These are phyloP conservation scores for Champsocephalus esox DNA, from an alignment of 2,797 vertebrate genomes.

Conservation along the genomic window DNA sequence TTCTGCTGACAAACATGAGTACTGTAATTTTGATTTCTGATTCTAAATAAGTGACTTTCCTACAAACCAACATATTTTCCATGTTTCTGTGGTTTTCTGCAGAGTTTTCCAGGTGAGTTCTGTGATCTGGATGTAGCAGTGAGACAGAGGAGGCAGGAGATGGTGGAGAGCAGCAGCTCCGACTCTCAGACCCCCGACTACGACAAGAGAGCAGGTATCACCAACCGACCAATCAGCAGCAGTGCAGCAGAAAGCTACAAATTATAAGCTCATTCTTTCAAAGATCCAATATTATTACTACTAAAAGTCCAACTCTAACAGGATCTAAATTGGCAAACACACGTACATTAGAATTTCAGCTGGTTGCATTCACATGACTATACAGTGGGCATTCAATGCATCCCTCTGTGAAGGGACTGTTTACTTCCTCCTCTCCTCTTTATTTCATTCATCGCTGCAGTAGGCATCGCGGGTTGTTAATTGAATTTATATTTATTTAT, in stretches of 20 bases:
- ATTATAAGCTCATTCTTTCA: neutral
- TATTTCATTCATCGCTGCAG: neutral
- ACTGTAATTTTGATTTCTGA: neutral
- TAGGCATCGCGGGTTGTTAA: neutral
- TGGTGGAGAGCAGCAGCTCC: slow-evolving; percentile 93
- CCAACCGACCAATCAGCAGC: neutral
- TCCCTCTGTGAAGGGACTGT: neutral
- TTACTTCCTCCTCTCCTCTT: neutral
- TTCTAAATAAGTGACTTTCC: neutral
- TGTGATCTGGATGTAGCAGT: slow-evolving; percentile 88
- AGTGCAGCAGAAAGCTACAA: neutral
- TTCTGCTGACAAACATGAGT: neutral
- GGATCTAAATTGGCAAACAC: neutral
- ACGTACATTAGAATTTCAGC: neutral
- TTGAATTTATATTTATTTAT: too few relatives aligned
- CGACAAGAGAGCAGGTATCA: slow-evolving; percentile 88
- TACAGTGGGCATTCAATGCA: neutral
- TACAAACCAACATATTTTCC: neutral
- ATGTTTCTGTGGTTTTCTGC: neutral
- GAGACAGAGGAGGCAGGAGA: slow-evolving; percentile 80
- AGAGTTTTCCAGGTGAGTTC: slow-evolving; percentile 89
- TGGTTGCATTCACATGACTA: neutral
- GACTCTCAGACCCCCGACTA: slow-evolving; percentile 91
- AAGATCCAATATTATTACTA: neutral
- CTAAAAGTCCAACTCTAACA: too few relatives aligned